Base-by-base conservation (phyloP, 2,797 vertebrate genomes). In the Zenarchopterus dispar region DNA sequence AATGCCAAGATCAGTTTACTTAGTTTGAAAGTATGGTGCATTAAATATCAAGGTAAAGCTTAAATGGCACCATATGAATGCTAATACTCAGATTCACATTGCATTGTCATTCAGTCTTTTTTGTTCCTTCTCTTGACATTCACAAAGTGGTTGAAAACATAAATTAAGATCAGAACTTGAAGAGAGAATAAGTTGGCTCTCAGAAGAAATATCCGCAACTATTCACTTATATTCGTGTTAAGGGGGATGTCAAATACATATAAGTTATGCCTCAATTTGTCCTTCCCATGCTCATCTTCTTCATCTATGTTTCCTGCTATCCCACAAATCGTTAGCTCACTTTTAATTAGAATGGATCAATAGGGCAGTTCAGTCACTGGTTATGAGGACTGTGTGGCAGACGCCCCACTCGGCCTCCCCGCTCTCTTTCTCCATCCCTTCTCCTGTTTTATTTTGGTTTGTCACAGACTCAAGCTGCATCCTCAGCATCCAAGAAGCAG, bases 271-370 rank as follows among this genome's bases (percentile, higher is more conserved):
- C 62, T 24, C 19, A 70, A 84, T 87, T 93, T 88, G 88, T 16
- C 89, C 63, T 77, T 72, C 66, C 16, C 62, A 50, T 62, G 52
- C 62, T n/a, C 13, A 59, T 81, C 59, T 59, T 75, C 63, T 66
- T 76, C 15, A 24, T 43, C 2, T 43, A 2, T 15, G 68, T 83
- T 62, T 81, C 82, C 78, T 80, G 80, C 85, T 79, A 77, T 73
- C 68, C 57, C 75, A 80, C 84, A 88, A 89, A 93, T 93, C 90
- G 81, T 89, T 88, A 83, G 51, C 84, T 93, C 87, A 78, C 91
- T 94, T 93, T 93, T 95, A 93, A 93, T 88, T 85, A 86, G 89
- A 44, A 68, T 39, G 69, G 85, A 93, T 94, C 91, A 66, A 93
- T 93, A 87, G 71, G 75, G 72, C 52, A 84, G 86, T 71, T 68